Base-by-base conservation (phyloP, 2,888 invertebrate species). In the Athalia rosae region DNA sequence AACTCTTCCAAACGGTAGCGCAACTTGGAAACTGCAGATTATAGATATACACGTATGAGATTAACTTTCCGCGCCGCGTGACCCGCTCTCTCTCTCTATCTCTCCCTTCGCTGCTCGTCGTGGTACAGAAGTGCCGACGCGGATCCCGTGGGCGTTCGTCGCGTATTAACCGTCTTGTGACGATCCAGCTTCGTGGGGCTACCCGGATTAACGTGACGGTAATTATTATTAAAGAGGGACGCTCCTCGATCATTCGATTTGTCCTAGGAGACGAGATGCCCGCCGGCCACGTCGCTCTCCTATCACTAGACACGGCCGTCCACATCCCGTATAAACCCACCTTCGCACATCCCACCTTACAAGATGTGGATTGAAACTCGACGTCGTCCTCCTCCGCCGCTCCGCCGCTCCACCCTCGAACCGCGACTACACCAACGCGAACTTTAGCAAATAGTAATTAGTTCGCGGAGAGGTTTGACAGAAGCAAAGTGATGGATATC, bases 231-330 rank as follows among this genome's bases (percentile, higher is more conserved):
- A 71, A 71, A 71, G 71, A 71, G 71, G 71, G 71, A 71, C 56
- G 71, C 71, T 71, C 71, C 71, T 71, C 71, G 71, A 71, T 71
- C 71, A 71, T 71, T 71, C 71, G 71, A 71, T 71, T 71, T 71
- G 58, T 71, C 71, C 56, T 71, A 13, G 13, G 58, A 71, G 71
- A 71, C 71, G 71, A 71, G 45, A 71, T 71, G 71, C 71, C 71
- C 58, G 45, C 41, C 56, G 58, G 71, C 71, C 11, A 67, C 50
- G 53, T 53, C 45, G 43, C 47, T 15, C 61, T 53, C 28, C 28
- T 28, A 28, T 28, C 28, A 28, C 28, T 28, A 28, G 28, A 28
- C 28, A 28, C n/a, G n/a, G 28, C 7, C 53, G 53, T n/a, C n/a
- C 9, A 9, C 4, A n/a, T n/a, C 53, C 11, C 53, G 11, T 53